Conservation (phyloP, 2,113 vertebrate genomes). For the Calidris pygmaea region DNA sequence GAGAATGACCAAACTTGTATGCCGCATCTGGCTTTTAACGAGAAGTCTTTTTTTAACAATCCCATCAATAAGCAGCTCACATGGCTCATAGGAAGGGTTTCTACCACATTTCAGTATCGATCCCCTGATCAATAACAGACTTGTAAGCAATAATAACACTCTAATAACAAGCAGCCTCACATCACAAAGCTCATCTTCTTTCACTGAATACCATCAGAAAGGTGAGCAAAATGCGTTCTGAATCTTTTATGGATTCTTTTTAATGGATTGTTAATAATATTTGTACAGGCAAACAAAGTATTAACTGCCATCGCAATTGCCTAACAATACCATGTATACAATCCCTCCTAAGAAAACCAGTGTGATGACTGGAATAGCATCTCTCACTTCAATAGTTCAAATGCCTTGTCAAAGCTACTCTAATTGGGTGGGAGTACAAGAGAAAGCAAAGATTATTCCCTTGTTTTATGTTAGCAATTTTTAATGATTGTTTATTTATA, state of each 20-base stretch:
- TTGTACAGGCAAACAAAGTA: conserved; percentile 14
- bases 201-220: neutral
- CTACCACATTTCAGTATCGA: neutral
- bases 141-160: conserved; percentile 19
- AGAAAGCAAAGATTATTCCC: conserved; percentile 38
- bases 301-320: neutral
- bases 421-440: conserved; percentile 4
- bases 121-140: neutral
- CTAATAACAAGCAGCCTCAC: neutral
- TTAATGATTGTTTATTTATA: conserved; percentile 54
- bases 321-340: neutral
- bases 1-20: neutral
- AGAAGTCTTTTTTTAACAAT: neutral
- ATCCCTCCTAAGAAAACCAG: neutral
- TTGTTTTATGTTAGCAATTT: conserved; percentile 42
- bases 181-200: conserved; percentile 20
- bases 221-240: neutral
- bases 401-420: neutral
- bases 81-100: neutral
- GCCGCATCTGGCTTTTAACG: neutral
- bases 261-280: conserved; percentile 36
- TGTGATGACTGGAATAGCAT: neutral
- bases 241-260: conserved; percentile 25
- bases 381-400: neutral
- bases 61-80: neutral